Base-by-base conservation (phyloP, 2,113 vertebrate genomes). In the Tyto alba region DNA sequence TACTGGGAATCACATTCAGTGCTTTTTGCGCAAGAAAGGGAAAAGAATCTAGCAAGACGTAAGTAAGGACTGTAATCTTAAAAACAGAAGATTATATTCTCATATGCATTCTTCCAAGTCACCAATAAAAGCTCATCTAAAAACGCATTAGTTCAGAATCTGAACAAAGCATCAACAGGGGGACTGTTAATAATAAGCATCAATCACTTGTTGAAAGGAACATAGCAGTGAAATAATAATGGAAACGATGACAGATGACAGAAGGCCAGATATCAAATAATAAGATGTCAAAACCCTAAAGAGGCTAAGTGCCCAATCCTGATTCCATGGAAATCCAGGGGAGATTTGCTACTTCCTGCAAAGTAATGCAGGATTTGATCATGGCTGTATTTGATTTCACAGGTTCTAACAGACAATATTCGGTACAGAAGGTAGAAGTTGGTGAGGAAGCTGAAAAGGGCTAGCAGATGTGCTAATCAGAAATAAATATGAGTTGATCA, bases 171-270 rank as follows among this genome's bases (percentile, higher is more conserved):
- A 69, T 91, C 92, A 73, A 10, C 27, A 66, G 25, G 26, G 23
- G 45, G 53, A 79, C 74, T 41, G 73, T 84, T 92, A 92, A 89
- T 47, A 92, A 87, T 91, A 76, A 82, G 40, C 87, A 94, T 96
- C 87, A 77, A 88, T 96, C 95, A 89, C 80, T 91, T 85, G 62
- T 91, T 93, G 92, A 94, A 94, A 85, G 80, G 53, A 96, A 62
- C 63, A 75, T 5, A 82, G 71, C 41, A 32, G 32, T 38, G 50
- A 45, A 90, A 45, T 82, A 75, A 68, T 60, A 92, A 78, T 50
- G 80, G 91, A 95, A 96, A 89, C 73, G 93, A 75, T 79, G 81
- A 91, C 71, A 93, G 66, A 69, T 73, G 84, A 91, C 52, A 87
- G 80, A 82, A 88, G 73, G 62, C 36, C 92, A 96, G 92, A 79